Percentiles rank a stretch among this genome's conserved stretches.
phyloP scores from a whole-genome alignment of 1,140 invertebrate genomes.

The Limonius californicus region DNA sequence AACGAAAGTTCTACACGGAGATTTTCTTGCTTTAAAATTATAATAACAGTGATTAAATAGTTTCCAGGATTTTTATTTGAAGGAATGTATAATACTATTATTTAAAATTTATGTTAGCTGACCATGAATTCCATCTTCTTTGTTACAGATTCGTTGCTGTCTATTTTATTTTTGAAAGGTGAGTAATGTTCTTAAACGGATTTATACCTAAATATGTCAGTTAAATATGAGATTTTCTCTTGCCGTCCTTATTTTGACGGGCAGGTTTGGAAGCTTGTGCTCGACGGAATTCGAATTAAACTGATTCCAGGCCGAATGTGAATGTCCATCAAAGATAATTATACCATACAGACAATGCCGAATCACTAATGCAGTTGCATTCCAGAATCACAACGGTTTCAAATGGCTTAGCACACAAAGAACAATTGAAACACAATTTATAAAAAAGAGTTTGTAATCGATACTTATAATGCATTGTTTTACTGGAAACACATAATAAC shows the following conservation, averaged over 20 bases:
- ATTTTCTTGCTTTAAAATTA: too few species aligned
- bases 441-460: too few species aligned
- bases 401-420: too few species aligned
- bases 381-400: too few species aligned
- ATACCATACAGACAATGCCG: background rate
- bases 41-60: too few species aligned
- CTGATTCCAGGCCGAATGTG: background rate
- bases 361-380: too few species aligned
- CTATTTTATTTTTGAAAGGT: constrained; percentile 5
- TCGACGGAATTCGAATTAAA: background rate
- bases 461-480: too few species aligned
- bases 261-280: background rate
- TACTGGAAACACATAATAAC: too few species aligned
- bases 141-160: constrained; percentile 1
- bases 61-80: too few species aligned
- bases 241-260: background rate
- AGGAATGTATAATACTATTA: background rate
- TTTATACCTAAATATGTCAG: constrained; percentile 11
- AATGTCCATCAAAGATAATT: background rate
- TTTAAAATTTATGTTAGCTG: background rate
- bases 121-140: background rate
- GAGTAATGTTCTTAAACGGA: constrained; percentile 5
- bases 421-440: too few species aligned
- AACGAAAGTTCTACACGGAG: too few species aligned
- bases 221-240: constrained; percentile 8